Conservation (phyloP, 2,888 invertebrate species). For the Uloborus plumipes region DNA sequence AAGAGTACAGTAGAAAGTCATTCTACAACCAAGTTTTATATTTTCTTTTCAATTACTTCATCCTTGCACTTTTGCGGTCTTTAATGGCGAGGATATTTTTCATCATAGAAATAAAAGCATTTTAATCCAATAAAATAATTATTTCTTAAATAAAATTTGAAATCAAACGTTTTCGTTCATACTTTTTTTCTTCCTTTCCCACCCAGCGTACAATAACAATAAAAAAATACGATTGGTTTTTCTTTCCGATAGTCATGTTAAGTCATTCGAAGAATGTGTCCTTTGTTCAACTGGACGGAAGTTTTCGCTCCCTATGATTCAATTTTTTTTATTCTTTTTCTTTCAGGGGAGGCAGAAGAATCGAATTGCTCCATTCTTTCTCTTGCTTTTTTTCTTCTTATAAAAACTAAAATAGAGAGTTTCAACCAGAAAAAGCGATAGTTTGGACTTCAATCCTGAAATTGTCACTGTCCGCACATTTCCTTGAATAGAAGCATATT, state of each 20-base stretch:
- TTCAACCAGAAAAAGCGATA: constrained; percentile 31
- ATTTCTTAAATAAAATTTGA: constrained; percentile 1
- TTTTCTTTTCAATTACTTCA: too few species aligned
- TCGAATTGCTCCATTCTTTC: constrained; percentile 33
- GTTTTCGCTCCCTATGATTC: constrained; percentile 19
- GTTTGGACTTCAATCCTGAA: constrained; percentile 58
- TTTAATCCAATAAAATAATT: not conserved
- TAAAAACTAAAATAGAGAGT: constrained; percentile 45
- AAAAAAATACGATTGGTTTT: constrained; percentile 20
- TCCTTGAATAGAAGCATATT: constrained; percentile 60
- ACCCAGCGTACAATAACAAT: too few species aligned
- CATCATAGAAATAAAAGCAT: not conserved
- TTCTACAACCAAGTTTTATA: too few species aligned
- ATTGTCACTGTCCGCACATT: constrained; percentile 55
- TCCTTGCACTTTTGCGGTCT: too few species aligned
- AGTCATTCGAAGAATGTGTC: constrained; percentile 57
- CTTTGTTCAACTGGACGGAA: constrained; percentile 58
- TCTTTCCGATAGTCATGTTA: constrained; percentile 41
- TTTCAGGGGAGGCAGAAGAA: constrained; percentile 8
- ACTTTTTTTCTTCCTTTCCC: too few species aligned
- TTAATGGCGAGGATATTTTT: too few species aligned
- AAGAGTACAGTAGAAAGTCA: too few species aligned
- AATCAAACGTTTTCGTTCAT: too few species aligned
- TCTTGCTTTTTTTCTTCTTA: constrained; percentile 18
- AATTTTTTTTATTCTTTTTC: not conserved